Percentiles rank a stretch among this genome's conserved stretches.
phyloP scores from a whole-genome alignment of 2,888 invertebrate species.

The Dryomyza anilis region DNA sequence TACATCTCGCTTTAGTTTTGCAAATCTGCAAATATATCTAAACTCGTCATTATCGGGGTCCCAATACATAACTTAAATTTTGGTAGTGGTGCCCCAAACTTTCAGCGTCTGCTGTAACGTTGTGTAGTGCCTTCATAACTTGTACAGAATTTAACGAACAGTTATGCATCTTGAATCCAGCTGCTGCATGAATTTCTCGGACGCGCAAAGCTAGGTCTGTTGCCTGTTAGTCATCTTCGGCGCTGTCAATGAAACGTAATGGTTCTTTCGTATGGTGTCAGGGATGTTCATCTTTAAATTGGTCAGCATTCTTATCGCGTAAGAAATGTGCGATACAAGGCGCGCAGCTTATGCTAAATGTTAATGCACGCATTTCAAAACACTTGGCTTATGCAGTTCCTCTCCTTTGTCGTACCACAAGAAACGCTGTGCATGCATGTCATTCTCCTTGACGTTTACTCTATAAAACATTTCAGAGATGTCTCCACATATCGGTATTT shows the following conservation, averaged over 20 bases:
- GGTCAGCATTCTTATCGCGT: conserved; percentile 20
- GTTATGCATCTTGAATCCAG: conserved; percentile 8
- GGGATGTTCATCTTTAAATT: conserved; percentile 2
- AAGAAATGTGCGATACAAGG: conserved; percentile 30
- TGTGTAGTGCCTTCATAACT: not conserved
- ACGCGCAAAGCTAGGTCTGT: not conserved
- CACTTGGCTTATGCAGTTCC: conserved; percentile 2
- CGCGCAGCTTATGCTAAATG: conserved; percentile 22
- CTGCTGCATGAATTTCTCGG: conserved; percentile 1
- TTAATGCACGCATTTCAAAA: conserved; percentile 29
- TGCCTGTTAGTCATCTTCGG: not conserved
- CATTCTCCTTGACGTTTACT: conserved; percentile 20
- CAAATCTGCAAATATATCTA: too few species aligned
- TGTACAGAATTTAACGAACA: conserved; percentile 12
- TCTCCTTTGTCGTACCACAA: conserved; percentile 36
- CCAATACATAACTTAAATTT: conserved; percentile 18
- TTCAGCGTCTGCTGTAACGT: not conserved
- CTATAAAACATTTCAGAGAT: conserved; percentile 36
- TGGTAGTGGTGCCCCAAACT: not conserved
- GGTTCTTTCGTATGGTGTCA: conserved; percentile 9
- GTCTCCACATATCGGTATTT: conserved; percentile 32
- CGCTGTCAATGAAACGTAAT: conserved; percentile 17
- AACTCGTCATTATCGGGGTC: conserved; percentile 20
- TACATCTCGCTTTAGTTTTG: not conserved
- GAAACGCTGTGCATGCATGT: conserved; percentile 32